These are phyloP conservation scores for Pitta sordida DNA, from an alignment of 2,113 vertebrate species.

Conservation along the genomic window DNA sequence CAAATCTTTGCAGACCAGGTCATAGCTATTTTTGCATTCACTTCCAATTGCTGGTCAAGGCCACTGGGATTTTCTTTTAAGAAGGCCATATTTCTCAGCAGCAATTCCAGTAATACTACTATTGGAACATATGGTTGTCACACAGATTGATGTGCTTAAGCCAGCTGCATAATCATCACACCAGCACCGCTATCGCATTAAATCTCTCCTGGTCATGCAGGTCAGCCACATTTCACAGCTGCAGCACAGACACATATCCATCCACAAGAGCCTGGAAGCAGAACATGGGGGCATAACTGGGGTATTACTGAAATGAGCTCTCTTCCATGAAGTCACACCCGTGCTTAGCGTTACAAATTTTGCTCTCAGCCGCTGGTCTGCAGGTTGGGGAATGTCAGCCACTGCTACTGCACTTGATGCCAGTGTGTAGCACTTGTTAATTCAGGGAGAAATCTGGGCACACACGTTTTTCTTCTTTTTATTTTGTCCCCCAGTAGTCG, in stretches of 20 bases:
- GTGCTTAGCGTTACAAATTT: background rate
- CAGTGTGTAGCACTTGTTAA: background rate
- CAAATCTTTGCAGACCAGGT: background rate
- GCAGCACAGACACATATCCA: background rate
- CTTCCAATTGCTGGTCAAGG: background rate
- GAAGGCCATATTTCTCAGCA: background rate
- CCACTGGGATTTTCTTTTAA: background rate
- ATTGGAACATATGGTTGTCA: background rate
- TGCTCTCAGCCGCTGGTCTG: background rate
- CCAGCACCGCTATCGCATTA: background rate
- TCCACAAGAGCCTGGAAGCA: background rate
- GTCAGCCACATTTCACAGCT: background rate
- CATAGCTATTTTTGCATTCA: background rate
- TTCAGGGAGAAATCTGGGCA: background rate
- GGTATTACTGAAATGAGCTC: background rate
- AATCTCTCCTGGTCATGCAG: background rate
- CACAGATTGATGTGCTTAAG: background rate
- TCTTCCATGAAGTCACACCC: background rate
- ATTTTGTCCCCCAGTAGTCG: background rate
- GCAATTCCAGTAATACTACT: background rate
- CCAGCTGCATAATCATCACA: background rate
- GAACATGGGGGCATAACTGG: background rate
- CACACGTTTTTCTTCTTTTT: background rate
- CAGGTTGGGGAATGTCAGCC: background rate
- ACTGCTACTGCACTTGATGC: background rate